A percentile compares a stretch with the other conserved stretches of the same genome.
phyloP scores from a whole-genome alignment of 2,113 vertebrate genomes.

The Ammospiza caudacuta region DNA sequence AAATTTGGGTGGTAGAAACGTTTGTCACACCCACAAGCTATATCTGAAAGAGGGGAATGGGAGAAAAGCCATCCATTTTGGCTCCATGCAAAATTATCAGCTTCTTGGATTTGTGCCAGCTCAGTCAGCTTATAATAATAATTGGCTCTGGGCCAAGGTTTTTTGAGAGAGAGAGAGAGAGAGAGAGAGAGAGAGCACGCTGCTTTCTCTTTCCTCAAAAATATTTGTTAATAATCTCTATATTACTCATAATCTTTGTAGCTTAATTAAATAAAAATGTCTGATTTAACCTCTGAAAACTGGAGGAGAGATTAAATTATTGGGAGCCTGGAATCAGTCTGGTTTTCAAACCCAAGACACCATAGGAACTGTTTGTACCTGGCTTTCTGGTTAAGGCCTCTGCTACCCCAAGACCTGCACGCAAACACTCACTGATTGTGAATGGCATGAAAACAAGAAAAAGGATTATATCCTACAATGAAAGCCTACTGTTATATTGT shows the following conservation, averaged over 20 bases:
- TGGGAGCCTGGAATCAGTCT: background rate
- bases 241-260: conserved; percentile 48
- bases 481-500: background rate
- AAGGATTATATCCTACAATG: background rate
- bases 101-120: conserved; percentile 68
- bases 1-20: background rate
- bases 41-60: background rate
- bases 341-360: background rate
- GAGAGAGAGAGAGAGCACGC: background rate
- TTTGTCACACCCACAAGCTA: conserved; percentile 6
- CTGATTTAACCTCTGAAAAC: conserved; percentile 54
- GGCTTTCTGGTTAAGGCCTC: background rate
- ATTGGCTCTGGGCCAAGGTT: conserved; percentile 66
- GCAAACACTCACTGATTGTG: background rate
- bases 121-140: conserved; percentile 72
- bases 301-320: background rate
- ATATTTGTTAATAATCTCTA: conserved; percentile 66
- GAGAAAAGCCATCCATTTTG: conserved; percentile 64
- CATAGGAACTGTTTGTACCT: background rate
- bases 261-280: conserved; percentile 55
- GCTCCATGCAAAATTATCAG: conserved; percentile 63
- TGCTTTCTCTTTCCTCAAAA: conserved; percentile 37
- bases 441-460: conserved; percentile 20
- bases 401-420: background rate
- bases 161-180: conserved; percentile 44